Evolutionary conservation across 2,113 vertebrate species (phyloP).

Genomic region (Callaeas wilsoni): DNA sequence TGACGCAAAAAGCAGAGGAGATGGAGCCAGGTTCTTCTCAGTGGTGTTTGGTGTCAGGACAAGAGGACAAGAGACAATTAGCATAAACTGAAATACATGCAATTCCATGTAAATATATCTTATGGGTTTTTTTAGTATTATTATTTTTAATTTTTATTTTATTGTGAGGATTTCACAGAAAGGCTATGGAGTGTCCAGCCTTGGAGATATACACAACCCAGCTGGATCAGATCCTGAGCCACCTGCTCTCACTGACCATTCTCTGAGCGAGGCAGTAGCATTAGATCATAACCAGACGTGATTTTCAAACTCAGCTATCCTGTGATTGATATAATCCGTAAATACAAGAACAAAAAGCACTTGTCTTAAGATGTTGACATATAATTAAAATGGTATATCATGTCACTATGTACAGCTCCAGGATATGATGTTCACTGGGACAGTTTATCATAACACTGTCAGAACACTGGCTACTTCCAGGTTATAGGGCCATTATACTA

Average conservation of each 20-base stretch:
- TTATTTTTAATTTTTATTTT: neutral
- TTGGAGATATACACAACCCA: neutral
- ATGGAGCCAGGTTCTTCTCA: neutral
- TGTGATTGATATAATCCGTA: neutral
- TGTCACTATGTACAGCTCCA: neutral
- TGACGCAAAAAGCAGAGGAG: accelerated
- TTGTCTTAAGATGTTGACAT: neutral
- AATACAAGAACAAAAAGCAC: neutral
- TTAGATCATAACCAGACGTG: neutral
- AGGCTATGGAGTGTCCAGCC: neutral
- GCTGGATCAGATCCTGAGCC: neutral
- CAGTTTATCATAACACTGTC: neutral
- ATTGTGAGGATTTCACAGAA: neutral
- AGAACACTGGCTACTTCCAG: neutral
- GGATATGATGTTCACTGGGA: neutral
- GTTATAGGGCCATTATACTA: neutral
- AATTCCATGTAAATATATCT: neutral
- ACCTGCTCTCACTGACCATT: neutral
- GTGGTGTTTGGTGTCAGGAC: neutral
- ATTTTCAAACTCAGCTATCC: neutral
- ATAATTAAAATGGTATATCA: neutral
- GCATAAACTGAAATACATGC: neutral
- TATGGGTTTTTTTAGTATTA: neutral
- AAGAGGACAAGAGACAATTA: neutral
- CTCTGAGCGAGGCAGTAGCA: neutral